Evolutionary conservation across 1,140 invertebrate species (phyloP), one percentile per base, ranked within the genome.

Genomic region (Drosophila littoralis): DNA sequence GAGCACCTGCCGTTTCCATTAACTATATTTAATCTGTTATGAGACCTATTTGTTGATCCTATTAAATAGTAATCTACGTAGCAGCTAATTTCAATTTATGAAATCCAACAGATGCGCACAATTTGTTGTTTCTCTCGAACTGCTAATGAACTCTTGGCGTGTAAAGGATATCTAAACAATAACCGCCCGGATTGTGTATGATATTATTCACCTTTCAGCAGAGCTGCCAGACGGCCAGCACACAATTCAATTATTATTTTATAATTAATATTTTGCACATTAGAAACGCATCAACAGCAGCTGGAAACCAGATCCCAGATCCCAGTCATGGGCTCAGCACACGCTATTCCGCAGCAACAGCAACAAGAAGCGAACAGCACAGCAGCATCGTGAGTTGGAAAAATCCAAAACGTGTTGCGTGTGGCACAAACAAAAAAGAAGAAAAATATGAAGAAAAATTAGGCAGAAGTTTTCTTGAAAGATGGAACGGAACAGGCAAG

Each of bases 201-300:
- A 7, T 15, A 45, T 45, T 63, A 70, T 48, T 66, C 79, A 88
- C 84, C 82, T 85, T 86, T 85, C 67, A 54, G 48, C 75, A 57
- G 64, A 76, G 63, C 61, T 76, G 73, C 70, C 79, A 82, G 64
- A 61, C 67, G 46, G 54, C 74, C 61, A 75, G 51, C 22, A 67
- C 83, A 86, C 83, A 88, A 88, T 88, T 88, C 83, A 88, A 88
- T 88, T 88, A 91, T 81, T 79, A 81, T 81, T 79, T 86, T 88
- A 88, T 90, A 91, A 90, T 90, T 91, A 91, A 91, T 91, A 91
- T 91, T 91, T 91, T 84, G 84, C 88, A 81, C 88, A 91, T 91
- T 85, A 91, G 88, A 91, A 91, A 84, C 88, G 83, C 88, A 88
- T 90, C 85, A 88, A 64, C 63, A 81, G 70, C 83, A 86, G 79